Percentiles rank a stretch among this genome's conserved stretches.
Conservation (phyloP, 2,888 invertebrate species). For the Xanthia icteritia region DNA sequence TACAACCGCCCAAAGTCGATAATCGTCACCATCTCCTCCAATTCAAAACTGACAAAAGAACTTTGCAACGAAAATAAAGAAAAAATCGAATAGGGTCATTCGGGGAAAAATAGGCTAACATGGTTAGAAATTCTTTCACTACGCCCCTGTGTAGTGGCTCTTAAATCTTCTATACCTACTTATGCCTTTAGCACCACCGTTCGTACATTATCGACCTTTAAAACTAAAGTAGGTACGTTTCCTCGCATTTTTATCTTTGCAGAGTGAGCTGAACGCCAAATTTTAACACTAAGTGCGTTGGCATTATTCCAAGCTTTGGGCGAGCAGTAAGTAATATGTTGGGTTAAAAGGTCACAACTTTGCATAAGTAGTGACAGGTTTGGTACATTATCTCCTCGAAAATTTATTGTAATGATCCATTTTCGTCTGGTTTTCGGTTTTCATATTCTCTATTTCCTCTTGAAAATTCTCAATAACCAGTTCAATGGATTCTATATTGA, state of each 20-base stretch:
- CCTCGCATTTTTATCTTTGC: conserved; percentile 58
- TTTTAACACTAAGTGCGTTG: conserved; percentile 65
- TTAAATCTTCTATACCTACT: conserved; percentile 50
- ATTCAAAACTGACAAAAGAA: conserved; percentile 64
- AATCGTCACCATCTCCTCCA: conserved; percentile 18
- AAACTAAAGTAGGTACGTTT: conserved; percentile 56
- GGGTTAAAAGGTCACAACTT: conserved; percentile 59
- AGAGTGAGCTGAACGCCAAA: conserved; percentile 55
- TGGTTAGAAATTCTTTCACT: conserved; percentile 54
- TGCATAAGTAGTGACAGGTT: conserved; percentile 61
- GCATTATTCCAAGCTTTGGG: conserved; percentile 56
- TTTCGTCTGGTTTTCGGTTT: conserved; percentile 27
- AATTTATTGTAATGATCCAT: conserved; percentile 47
- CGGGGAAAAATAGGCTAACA: conserved; percentile 57
- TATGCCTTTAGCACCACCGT: conserved; percentile 30
- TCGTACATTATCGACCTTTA: conserved; percentile 54
- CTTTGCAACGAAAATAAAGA: conserved; percentile 57
- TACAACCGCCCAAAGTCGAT: conserved; percentile 32
- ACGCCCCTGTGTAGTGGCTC: conserved; percentile 43
- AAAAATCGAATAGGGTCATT: conserved; percentile 60
- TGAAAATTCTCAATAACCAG: conserved; percentile 2
- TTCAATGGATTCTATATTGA: conserved; percentile 5
- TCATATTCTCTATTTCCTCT: conserved; percentile 34
- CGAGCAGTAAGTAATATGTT: conserved; percentile 60
- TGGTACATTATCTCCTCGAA: conserved; percentile 43